Percentiles rank a stretch among this genome's conserved stretches.
Evolutionary conservation across 92 coral and sea anemone species (phyloP).

Genomic region (Porites divaricata): DNA sequence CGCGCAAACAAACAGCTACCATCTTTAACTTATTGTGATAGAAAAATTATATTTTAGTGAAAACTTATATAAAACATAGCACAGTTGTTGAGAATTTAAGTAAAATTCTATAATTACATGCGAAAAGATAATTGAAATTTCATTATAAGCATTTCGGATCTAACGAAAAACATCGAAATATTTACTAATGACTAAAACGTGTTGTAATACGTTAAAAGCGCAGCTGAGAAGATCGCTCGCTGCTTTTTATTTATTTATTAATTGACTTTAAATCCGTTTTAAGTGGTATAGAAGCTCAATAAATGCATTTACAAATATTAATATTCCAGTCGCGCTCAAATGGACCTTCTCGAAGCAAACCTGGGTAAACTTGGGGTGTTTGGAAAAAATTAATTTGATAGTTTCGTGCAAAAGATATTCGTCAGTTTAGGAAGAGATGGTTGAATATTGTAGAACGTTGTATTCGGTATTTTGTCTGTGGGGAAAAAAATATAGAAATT

Average conservation of each 20-base stretch:
- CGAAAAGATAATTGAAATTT: neutral
- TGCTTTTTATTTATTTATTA: constrained; percentile 40
- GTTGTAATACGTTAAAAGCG: constrained; percentile 33
- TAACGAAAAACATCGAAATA: constrained; percentile 18
- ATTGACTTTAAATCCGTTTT: constrained; percentile 49
- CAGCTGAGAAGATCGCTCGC: constrained; percentile 45
- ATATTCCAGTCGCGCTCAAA: constrained; percentile 8
- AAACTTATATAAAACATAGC: neutral
- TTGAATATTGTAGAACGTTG: neutral
- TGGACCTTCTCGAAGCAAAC: neutral
- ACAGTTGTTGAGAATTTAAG: neutral
- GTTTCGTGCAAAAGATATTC: neutral
- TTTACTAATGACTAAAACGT: constrained; percentile 34
- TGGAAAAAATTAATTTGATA: constrained; percentile 23
- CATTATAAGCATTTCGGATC: constrained; percentile 3
- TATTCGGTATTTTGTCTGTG: neutral
- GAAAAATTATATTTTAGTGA: no score
- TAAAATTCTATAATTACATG: neutral
- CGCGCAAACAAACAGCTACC: neutral
- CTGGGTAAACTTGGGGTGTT: constrained; percentile 33
- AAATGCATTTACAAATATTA: constrained; percentile 27
- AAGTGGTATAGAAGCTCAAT: constrained; percentile 43
- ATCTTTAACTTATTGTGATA: neutral
- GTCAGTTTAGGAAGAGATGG: neutral
- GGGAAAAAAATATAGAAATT: neutral